These are phyloP conservation scores for Atrina japonica DNA, from an alignment of 2,888 invertebrate species.

Conservation along the genomic window DNA sequence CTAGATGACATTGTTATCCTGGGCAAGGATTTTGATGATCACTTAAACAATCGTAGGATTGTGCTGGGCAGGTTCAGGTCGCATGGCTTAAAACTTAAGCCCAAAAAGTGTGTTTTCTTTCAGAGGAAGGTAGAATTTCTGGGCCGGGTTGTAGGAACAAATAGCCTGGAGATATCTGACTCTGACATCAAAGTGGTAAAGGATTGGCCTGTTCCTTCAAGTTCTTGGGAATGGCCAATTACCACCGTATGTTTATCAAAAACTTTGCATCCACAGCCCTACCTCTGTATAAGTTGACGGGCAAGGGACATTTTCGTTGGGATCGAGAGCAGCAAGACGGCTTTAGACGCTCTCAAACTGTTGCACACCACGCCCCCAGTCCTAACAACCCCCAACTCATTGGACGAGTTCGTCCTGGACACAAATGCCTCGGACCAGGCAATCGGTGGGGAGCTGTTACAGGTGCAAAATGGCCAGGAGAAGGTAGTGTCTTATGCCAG, in stretches of 20 bases:
- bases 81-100: too few species aligned
- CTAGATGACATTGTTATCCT: conserved; percentile 3
- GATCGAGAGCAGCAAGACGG: conserved; percentile 11
- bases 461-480: conserved; percentile 36
- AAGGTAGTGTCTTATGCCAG: conserved; percentile 38
- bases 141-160: too few species aligned
- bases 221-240: neutral
- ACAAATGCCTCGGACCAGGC: conserved; percentile 34
- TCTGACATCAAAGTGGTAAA: too few species aligned
- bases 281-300: conserved; percentile 34
- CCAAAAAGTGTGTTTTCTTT: too few species aligned
- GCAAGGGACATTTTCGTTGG: conserved; percentile 36
- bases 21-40: neutral
- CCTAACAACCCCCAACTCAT: conserved; percentile 9
- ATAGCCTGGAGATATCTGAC: too few species aligned
- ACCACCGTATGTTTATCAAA: conserved; percentile 6
- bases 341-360: conserved; percentile 13
- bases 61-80: too few species aligned
- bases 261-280: conserved; percentile 1
- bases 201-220: too few species aligned
- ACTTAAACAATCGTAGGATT: too few species aligned
- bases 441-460: conserved; percentile 33
- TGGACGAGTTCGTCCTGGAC: conserved; percentile 34
- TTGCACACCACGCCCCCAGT: conserved; percentile 19
- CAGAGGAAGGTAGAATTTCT: too few species aligned